Evolutionary conservation across 2,113 vertebrate species (phyloP), one percentile per base, ranked within the genome.

Genomic region (Campylorhamphus procurvoides): DNA sequence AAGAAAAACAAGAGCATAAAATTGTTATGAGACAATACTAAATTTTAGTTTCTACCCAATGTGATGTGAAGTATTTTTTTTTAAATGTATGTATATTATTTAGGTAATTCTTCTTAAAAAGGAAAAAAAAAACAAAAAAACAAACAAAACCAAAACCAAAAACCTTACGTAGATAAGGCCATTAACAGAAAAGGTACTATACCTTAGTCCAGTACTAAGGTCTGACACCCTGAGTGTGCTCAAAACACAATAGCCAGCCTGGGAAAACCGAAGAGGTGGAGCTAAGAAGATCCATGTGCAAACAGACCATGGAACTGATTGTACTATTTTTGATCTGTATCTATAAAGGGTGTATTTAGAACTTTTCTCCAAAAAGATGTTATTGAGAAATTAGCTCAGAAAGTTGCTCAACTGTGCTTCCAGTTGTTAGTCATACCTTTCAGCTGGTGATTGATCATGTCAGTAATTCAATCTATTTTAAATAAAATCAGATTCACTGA

Each of bases 111-210:
- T 75, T 59, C n/a, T 78, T 89, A 10, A 64, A 93, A 64, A 71
- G 2, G 1, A 4, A 1, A 4, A 40, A 40, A 40, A 9, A 11
- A 40, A 40, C 40, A 40, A 40, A 10, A 40, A 14, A 40, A 40
- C 40, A 11, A 40, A 40, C 40, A 40, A 40, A 40, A 40, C 37
- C 37, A 14, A 40, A 40, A 40, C 40, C 40, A 42, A 47, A 47
- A 80, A 28, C 1, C 7, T 47, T 66, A 18, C 24, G 8, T 23
- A 81, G 23, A 28, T 40, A 71, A 47, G 24, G 5, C 10, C 7
- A 73, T 60, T 56, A 81, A 52, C 10, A 15, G 6, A 52, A 24
- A 22, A 46, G 20, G 20, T 63, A 91, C 39, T 4, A 67, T 9
- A 1, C 2, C 6, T 73, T 59, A 22, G 17, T 28, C 23, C 28